Evolutionary conservation across 2,113 vertebrate genomes (phyloP).

Genomic region (Brienomyrus longianalis): DNA sequence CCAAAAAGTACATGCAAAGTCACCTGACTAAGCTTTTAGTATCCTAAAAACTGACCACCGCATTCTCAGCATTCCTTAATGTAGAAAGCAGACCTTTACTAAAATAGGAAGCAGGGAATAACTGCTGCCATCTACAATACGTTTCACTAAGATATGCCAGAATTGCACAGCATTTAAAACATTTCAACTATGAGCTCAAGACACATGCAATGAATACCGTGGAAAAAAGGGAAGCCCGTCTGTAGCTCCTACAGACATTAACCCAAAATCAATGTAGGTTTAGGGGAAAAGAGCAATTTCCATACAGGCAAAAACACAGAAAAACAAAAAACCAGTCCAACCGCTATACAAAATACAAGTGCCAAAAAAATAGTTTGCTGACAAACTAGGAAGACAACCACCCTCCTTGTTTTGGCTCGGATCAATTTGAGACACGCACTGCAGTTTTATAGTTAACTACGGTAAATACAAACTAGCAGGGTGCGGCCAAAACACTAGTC

Average conservation of each 20-base stretch:
- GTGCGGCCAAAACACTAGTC: not conserved
- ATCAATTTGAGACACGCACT: not conserved
- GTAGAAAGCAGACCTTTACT: not conserved
- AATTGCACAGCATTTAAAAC: conserved; percentile 45
- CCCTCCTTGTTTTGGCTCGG: not conserved
- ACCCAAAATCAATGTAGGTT: not conserved
- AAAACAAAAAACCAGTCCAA: conserved; percentile 20
- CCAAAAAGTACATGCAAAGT: not conserved
- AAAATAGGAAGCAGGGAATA: conserved; percentile 16
- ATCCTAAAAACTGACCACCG: not conserved
- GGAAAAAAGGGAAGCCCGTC: not conserved
- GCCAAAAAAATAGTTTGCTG: conserved; percentile 8
- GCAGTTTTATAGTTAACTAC: not conserved
- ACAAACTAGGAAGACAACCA: not conserved
- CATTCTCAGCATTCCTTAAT: not conserved
- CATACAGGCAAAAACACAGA: conserved; percentile 11
- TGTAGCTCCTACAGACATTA: not conserved
- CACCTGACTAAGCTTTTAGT: not conserved
- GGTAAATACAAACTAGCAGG: not conserved
- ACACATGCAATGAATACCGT: conserved; percentile 25
- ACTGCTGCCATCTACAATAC: conserved; percentile 15
- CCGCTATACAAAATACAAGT: conserved; percentile 18
- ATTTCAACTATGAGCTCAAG: conserved; percentile 34
- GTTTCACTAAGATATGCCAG: conserved; percentile 29
- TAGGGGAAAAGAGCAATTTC: not conserved